Evolutionary conservation across 1,140 invertebrate genomes (phyloP), one percentile per base, ranked within the genome.

Genomic region (Nasonia giraulti): DNA sequence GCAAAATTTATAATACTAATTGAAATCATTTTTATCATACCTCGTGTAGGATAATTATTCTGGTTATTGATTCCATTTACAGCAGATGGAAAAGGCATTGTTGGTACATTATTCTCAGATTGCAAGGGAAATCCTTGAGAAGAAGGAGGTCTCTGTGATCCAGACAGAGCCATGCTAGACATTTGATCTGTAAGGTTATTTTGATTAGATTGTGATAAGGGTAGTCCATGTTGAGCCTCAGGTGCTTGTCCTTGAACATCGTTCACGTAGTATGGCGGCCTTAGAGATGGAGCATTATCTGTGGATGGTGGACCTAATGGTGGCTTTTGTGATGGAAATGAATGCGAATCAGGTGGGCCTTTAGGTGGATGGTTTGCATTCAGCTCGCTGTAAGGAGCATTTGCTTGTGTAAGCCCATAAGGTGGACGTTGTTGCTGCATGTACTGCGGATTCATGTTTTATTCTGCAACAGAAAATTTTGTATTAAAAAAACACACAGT

Each of bases 381-480:
- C 44, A 87, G 75, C 85, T 89, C 88, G 17, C 85, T 87, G 71
- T 86, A 89, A 20, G 88, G 78, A 68, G 84, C 79, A 68, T 87
- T 85, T 80, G 83, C 78, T 78, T 86, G 87, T 71, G 87, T 87
- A 74, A 87, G 80, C 44, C 88, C 89, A 55, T 89, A 87, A 55
- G 82, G 85, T 66, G 89, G 85, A 69, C 81, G 87, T 66, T 90
- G 89, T 77, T 91, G 89, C 44, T 91, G 89, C 86, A 91, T 87
- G 75, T 90, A 90, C 82, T 91, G 89, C 20, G 90, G 89, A 89
- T 92, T 90, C 90, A 91, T 91, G 47, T 87, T 89, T 87, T 69
- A 82, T 33, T 82, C 81, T 82, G 14, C 23, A 82, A 82, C 62
- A 76, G n/a, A 74, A 1, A 27, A 10, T 23, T 68, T 69, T 69